These are phyloP conservation scores for Parelbella ahira DNA, from an alignment of 2,888 invertebrate species.

Conservation along the genomic window DNA sequence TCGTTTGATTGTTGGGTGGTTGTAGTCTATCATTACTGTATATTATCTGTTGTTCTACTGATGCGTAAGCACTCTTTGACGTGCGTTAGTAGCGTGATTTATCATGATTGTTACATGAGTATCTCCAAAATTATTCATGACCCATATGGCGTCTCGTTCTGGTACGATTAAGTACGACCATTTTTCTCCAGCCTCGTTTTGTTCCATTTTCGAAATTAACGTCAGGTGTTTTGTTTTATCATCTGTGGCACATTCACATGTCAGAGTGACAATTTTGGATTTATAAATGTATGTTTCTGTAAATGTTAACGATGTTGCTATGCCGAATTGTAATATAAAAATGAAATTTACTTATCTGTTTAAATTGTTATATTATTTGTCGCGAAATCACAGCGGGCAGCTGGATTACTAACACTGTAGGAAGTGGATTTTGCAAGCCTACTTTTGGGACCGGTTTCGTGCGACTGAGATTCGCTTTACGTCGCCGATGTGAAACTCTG, in stretches of 20 bases:
- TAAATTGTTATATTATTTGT: too few species aligned
- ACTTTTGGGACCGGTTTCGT: slow-evolving; percentile 67
- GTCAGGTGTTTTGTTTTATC: slow-evolving; percentile 6
- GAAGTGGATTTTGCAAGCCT: slow-evolving; percentile 66
- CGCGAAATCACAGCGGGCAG: slow-evolving; percentile 26
- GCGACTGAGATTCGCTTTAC: slow-evolving; percentile 47
- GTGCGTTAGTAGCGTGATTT: slow-evolving; percentile 65
- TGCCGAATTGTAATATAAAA: slow-evolving; percentile 11
- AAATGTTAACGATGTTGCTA: slow-evolving; percentile 9
- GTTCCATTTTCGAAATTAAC: slow-evolving; percentile 35
- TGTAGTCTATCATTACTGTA: slow-evolving; percentile 61
- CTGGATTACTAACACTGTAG: slow-evolving; percentile 34
- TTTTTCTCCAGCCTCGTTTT: slow-evolving; percentile 10
- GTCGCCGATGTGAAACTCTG: slow-evolving; percentile 36
- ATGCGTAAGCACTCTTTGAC: slow-evolving; percentile 62
- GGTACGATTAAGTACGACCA: slow-evolving; percentile 37
- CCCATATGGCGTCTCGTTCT: slow-evolving; percentile 41
- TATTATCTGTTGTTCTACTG: slow-evolving; percentile 57
- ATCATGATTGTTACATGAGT: slow-evolving; percentile 45
- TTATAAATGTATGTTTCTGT: slow-evolving; percentile 23
- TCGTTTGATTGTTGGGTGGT: slow-evolving; percentile 59
- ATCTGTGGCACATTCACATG: slow-evolving; percentile 18
- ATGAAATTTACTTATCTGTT: slow-evolving; percentile 7
- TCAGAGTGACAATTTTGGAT: slow-evolving; percentile 20
- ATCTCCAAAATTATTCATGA: slow-evolving; percentile 40